Percentiles rank a stretch among this genome's conserved stretches.
Evolutionary conservation across 2,797 vertebrate species (phyloP).

Genomic region (Percopsis omiscomaycus): DNA sequence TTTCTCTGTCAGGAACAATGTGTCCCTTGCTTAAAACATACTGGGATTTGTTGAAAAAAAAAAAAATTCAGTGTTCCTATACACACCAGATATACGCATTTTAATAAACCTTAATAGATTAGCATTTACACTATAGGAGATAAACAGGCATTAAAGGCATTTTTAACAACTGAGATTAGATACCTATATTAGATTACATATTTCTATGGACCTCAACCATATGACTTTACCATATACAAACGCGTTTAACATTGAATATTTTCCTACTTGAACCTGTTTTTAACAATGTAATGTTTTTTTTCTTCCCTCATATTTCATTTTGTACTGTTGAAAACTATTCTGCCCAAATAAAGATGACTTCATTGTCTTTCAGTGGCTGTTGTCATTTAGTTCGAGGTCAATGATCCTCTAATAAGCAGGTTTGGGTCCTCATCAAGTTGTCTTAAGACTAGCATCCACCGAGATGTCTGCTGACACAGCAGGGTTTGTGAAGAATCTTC

Average conservation of each 20-base stretch:
- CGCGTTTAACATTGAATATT: conserved; percentile 41
- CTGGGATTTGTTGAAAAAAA: conserved; percentile 5
- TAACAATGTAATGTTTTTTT: conserved; percentile 5
- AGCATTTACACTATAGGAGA: conserved; percentile 6
- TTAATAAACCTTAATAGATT: not conserved
- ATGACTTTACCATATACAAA: conserved; percentile 21
- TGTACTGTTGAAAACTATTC: conserved; percentile 56
- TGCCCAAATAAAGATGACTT: conserved; percentile 65
- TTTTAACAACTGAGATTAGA: not conserved
- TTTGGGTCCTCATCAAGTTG: too few species aligned
- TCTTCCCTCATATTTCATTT: conserved; percentile 59
- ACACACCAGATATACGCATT: conserved; percentile 5
- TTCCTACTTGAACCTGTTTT: conserved; percentile 71
- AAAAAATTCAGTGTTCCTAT: not conserved
- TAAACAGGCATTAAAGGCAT: not conserved
- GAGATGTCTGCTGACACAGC: too few species aligned
- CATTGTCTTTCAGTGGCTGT: conserved; percentile 35
- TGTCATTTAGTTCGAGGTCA: not conserved
- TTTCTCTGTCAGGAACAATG: not conserved
- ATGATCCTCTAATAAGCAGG: too few species aligned
- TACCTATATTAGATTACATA: conserved; percentile 2
- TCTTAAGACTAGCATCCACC: too few species aligned
- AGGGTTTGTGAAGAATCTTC: too few species aligned
- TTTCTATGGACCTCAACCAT: conserved; percentile 15
- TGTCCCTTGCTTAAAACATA: not conserved